phyloP scores from a whole-genome alignment of 2,113 vertebrate species.

The Chaenogobius annularis region DNA sequence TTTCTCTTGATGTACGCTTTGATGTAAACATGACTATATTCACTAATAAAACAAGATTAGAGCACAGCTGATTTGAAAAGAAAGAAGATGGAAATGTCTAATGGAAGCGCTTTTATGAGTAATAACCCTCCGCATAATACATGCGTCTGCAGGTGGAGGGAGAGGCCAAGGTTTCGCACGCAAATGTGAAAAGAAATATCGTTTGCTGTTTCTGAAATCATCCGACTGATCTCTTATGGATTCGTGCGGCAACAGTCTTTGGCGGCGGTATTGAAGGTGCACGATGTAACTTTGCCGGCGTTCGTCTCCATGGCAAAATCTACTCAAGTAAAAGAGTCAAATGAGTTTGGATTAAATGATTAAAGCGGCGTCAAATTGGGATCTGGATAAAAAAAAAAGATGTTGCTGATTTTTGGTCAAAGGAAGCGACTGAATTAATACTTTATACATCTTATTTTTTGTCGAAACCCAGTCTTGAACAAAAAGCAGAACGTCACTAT shows the following conservation, averaged over 20 bases:
- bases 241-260: background rate
- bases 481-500: too few species aligned
- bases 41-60: background rate
- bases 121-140: background rate
- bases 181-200: background rate
- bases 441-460: too few species aligned
- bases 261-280: background rate
- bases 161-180: background rate
- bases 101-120: background rate
- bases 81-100: background rate
- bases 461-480: too few species aligned
- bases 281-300: too few species aligned
- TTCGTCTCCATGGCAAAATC: too few species aligned
- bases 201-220: background rate
- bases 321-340: too few species aligned
- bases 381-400: too few species aligned
- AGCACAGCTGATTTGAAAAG: background rate
- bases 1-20: background rate
- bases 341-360: too few species aligned
- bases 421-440: too few species aligned
- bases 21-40: background rate
- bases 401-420: too few species aligned
- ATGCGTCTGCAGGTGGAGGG: background rate
- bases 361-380: too few species aligned
- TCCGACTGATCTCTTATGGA: background rate